A percentile compares a stretch with the other conserved stretches of the same genome.
phyloP scores from a whole-genome alignment of 2,888 invertebrate species.

The Cosmia trapezina region DNA sequence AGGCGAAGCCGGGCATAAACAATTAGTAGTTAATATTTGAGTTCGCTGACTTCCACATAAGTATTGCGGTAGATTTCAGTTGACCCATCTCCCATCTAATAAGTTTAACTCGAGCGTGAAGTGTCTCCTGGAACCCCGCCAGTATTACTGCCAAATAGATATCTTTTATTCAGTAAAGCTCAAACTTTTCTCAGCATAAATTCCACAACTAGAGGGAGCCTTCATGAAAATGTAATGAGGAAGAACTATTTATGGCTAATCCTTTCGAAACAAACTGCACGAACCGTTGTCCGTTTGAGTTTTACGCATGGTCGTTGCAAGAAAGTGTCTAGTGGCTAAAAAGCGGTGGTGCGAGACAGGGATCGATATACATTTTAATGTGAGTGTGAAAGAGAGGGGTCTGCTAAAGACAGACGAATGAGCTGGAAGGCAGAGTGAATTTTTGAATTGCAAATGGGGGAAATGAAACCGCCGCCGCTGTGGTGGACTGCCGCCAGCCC shows the following conservation, averaged over 20 bases:
- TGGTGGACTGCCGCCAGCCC: conserved; percentile 76
- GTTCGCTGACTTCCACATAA: conserved; percentile 34
- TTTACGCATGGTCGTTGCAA: conserved; percentile 77
- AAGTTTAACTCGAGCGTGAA: conserved; percentile 75
- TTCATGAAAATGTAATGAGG: conserved; percentile 90
- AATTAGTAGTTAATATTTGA: conserved; percentile 1
- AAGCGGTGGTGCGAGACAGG: conserved; percentile 71
- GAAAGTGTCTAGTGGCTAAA: conserved; percentile 80
- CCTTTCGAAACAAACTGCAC: conserved; percentile 88
- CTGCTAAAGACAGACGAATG: conserved; percentile 70
- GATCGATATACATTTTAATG: conserved; percentile 67
- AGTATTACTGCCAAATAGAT: conserved; percentile 86
- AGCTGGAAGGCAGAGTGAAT: conserved; percentile 80
- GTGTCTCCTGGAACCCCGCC: conserved; percentile 83
- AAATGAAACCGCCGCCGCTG: conserved; percentile 85
- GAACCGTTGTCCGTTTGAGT: conserved; percentile 74
- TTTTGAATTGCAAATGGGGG: conserved; percentile 90
- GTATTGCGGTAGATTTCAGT: conserved; percentile 62
- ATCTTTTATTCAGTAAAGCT: conserved; percentile 89
- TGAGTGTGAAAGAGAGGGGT: conserved; percentile 72
- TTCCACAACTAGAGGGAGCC: conserved; percentile 83
- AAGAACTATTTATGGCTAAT: conserved; percentile 90
- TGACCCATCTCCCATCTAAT: conserved; percentile 75
- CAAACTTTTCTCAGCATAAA: conserved; percentile 89
- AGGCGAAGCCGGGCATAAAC: too few relatives aligned